Percentiles rank a stretch among this genome's conserved stretches.
These are phyloP conservation scores for Popillia japonica DNA, from an alignment of 1,140 invertebrate genomes.

Conservation along the genomic window DNA sequence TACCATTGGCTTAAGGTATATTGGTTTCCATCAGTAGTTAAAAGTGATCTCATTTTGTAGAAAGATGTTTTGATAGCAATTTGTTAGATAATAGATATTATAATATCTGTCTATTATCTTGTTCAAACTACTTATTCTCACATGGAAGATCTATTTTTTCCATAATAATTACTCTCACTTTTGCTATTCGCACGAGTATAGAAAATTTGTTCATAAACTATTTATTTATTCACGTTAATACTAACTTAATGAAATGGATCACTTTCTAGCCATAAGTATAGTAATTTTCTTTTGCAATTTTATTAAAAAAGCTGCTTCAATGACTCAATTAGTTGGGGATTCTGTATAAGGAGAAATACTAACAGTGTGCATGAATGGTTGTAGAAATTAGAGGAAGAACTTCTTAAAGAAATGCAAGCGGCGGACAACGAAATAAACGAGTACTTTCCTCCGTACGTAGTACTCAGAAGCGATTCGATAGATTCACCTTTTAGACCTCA, in stretches of 20 bases:
- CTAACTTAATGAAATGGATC: background rate
- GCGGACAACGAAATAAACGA: constrained; percentile 43
- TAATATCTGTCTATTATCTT: too few relatives aligned
- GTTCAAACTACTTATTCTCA: too few relatives aligned
- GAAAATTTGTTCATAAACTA: too few relatives aligned
- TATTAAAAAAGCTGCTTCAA: constrained; percentile 22
- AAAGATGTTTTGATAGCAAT: background rate
- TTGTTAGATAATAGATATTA: too few relatives aligned
- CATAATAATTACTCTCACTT: too few relatives aligned
- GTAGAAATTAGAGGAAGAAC: constrained; percentile 55
- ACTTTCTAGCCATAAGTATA: background rate
- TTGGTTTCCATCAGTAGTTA: constrained; percentile 19
- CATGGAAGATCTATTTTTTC: too few relatives aligned
- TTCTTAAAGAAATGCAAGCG: constrained; percentile 45
- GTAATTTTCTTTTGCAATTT: constrained; percentile 16
- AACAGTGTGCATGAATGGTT: constrained; percentile 45
- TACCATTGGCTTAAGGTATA: background rate
- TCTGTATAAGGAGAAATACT: background rate
- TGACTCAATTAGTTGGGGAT: constrained; percentile 1
- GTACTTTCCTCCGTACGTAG: constrained; percentile 22
- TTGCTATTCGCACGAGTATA: too few relatives aligned
- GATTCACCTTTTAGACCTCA: constrained; percentile 40
- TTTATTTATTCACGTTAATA: constrained; percentile 16
- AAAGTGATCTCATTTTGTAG: constrained; percentile 16
- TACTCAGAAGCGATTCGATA: constrained; percentile 21